Base-by-base conservation (phyloP, 2,888 invertebrate genomes). In the Strigamia transsilvanica region DNA sequence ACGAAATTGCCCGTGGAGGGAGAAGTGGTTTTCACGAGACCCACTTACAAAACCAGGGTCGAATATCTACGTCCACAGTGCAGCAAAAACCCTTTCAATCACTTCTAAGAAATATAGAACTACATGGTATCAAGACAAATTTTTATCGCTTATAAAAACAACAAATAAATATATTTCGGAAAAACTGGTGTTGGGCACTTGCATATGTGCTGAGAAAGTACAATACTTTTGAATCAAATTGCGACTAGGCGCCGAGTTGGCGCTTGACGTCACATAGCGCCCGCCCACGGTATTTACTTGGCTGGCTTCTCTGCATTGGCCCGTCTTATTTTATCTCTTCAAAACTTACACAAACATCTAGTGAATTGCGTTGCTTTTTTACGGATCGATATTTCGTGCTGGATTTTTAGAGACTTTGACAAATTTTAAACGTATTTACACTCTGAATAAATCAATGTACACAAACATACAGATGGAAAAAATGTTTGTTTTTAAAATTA, bases 1-100 rank as follows among this genome's bases (percentile, higher is more conserved):
- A 51, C 51, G 51, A 51, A 51, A 51, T 51, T 51, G 51, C 51
- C 51, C 51, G n/a, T 51, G 51, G 51, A 51, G 51, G 51, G 51
- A 51, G 51, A 51, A 51, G 51, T 51, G 51, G 51, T 51, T 51
- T 4, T 51, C 51, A 51, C 13, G 51, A n/a, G 51, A 13, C 51
- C 51, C 51, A 51, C 51, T n/a, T 51, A 51, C n/a, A n/a, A 51
- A 51, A 13, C 51, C 51, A 51, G 51, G 15, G 13, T 51, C 51
- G 13, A 13, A n/a, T 51, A 3, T 2, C 51, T 51, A 10, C 10
- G 51, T 51, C 51, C 51, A 51, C 51, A 51, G 10, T 51, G 7
- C 7, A 51, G 10, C 51, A 13, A n/a, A 51, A 51, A 51, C 51
- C 51, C 51, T n/a, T 51, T 51, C 51, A 13, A 51, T 51, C 34